Base-by-base conservation (phyloP, 2,113 vertebrate species). In the Galemys pyrenaicus region DNA sequence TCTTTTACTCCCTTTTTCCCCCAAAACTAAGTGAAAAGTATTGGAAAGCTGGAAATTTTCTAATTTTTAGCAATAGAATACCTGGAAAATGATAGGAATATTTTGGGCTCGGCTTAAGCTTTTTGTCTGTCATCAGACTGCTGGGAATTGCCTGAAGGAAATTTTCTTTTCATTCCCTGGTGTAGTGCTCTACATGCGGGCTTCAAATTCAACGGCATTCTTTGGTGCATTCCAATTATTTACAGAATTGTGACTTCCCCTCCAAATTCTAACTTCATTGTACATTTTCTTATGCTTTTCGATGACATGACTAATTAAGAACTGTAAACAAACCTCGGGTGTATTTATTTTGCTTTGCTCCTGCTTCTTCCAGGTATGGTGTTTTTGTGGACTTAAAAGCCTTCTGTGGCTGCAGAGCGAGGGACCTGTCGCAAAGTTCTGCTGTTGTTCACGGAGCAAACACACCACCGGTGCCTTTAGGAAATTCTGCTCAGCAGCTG, bases 321-420 rank as follows among this genome's bases (percentile, higher is more conserved):
- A 56, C 32, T 46, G 17, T 24, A n/a, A 96, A 30, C 26, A 95
- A 95, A 65, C 0, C 9, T 32, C 91, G n/a, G 30, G n/a, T 41
- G 70, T n/a, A 78, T 81, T 96, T 82, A 64, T 68, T 54, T 39
- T 32, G 16, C 39, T 58, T 41, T 91, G 37, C 44, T 87, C 92
- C 84, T 93, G n/a, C 32, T 92, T 44, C 70, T 93, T 73, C 94
- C 56, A 91, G 94, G 60, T 51, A 46, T 1, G 73, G 44, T 41
- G 49, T 35, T 91, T 95, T 37, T 68, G 74, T 0, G 2, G 24
- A 77, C 24, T 75, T 81, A 60, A 84, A 68, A 82, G 56, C 2
- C 0, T 12, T 80, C 35, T 7, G 26, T 71, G 32, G 22, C 54
- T 51, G 17, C 20, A 19, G 22, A 84, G 24, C 12, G 35, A 51